A percentile compares a stretch with the other conserved stretches of the same genome.
phyloP scores from a whole-genome alignment of 2,113 vertebrate genomes.

The Sceloporus undulatus region DNA sequence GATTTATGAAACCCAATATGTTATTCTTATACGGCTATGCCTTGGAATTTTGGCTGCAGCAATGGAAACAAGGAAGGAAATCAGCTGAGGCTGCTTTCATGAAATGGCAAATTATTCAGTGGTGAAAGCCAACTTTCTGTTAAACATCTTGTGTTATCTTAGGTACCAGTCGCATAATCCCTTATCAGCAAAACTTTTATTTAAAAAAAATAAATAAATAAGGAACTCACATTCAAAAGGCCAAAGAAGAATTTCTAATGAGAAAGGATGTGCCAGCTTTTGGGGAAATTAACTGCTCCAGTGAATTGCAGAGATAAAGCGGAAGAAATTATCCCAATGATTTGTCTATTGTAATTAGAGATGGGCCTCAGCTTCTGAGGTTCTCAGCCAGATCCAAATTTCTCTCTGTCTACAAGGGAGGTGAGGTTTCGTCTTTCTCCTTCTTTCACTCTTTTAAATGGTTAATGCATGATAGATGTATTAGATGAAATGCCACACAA shows the following conservation, averaged over 20 bases:
- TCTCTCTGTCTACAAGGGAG: neutral
- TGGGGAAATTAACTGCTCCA: conserved; percentile 80
- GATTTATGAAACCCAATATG: conserved; percentile 4
- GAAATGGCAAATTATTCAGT: conserved; percentile 53
- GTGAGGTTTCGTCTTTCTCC: conserved; percentile 43
- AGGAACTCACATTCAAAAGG: conserved; percentile 69
- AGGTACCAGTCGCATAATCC: conserved; percentile 68
- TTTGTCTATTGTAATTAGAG: conserved; percentile 76
- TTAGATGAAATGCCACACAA: conserved; percentile 68
- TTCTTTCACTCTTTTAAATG: conserved; percentile 49
- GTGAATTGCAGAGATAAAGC: conserved; percentile 82
- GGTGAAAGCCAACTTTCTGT: conserved; percentile 66
- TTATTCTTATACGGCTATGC: conserved; percentile 26
- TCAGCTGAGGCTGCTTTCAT: conserved; percentile 51
- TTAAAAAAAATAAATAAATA: conserved; percentile 52
- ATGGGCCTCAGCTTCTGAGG: conserved; percentile 52
- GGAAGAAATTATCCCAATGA: conserved; percentile 82
- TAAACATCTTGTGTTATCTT: conserved; percentile 67
- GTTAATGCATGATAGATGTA: conserved; percentile 67
- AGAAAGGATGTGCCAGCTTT: conserved; percentile 76
- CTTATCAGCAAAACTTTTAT: conserved; percentile 66
- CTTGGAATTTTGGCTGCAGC: conserved; percentile 42
- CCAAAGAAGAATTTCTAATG: conserved; percentile 75
- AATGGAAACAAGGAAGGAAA: conserved; percentile 43
- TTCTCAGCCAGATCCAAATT: conserved; percentile 62